Percentiles rank a stretch among this genome's conserved stretches.
Conservation (phyloP, 2,113 vertebrate species). For the Cynopterus brachyotis region DNA sequence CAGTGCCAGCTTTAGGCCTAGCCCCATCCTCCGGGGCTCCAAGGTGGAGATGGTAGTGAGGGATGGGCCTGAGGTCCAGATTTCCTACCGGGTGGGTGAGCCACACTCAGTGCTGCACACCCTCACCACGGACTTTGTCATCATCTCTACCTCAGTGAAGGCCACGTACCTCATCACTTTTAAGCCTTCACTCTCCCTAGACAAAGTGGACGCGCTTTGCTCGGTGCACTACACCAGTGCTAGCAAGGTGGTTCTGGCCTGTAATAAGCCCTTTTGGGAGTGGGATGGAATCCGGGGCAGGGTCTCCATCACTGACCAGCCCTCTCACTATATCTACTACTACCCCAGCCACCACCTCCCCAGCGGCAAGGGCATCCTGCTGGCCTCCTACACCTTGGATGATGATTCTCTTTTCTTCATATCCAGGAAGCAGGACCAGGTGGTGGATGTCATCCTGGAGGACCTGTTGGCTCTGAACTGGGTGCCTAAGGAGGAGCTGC, state of each 20-base stretch:
- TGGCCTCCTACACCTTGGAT: conserved; percentile 90
- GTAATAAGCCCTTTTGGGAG: conserved; percentile 76
- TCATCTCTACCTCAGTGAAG: conserved; percentile 40
- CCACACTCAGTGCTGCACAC: accelerated
- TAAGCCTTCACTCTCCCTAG: conserved; percentile 40
- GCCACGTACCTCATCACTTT: conserved; percentile 67
- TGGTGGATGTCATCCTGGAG: conserved; percentile 76
- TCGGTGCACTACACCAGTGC: conserved; percentile 42
- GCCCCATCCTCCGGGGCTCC: background rate
- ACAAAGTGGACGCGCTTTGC: conserved; percentile 38
- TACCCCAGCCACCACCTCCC: conserved; percentile 90
- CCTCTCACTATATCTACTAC: conserved; percentile 88
- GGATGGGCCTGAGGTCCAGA: accelerated
- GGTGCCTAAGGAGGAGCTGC: conserved; percentile 69
- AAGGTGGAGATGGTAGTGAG: conserved; percentile 45
- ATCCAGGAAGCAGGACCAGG: conserved; percentile 73
- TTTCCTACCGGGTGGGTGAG: conserved; percentile 19
- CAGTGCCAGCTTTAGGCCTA: background rate
- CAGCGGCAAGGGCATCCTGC: conserved; percentile 72
- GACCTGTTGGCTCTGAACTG: conserved; percentile 87
- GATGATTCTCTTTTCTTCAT: conserved; percentile 85
- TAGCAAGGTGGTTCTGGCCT: conserved; percentile 72
- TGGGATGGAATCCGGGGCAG: conserved; percentile 85
- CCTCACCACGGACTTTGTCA: background rate
- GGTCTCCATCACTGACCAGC: conserved; percentile 81